Evolutionary conservation across 53 echinoderm and acorn worm species (phyloP), one percentile per base, ranked within the genome.

Genomic region (Echinometra lucunter): DNA sequence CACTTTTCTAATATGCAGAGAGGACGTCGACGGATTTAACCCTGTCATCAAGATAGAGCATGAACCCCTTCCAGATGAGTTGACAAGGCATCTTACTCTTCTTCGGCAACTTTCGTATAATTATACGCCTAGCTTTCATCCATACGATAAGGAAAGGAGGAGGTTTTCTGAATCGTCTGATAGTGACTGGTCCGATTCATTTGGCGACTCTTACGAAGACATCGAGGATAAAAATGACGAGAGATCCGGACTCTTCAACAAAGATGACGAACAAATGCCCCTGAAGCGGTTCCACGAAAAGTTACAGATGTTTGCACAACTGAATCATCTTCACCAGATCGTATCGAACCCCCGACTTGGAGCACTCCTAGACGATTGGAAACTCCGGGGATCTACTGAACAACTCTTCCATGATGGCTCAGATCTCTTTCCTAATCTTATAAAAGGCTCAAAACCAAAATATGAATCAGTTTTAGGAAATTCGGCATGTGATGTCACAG

Each of bases 61-160:
- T 58, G 63, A 40, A 23, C 63, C 90, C 40, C 90, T 90, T 90
- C 90, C 90, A 19, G 90, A 90, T 23, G 90, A 60, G 23, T 63
- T 90, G 42, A 66, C 58, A 7, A 63, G 66, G 12, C 90, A 90
- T 19, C 23, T 90, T 21, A 2, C 21, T 40, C 45, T 57, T 45
- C 90, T 90, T 57, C 90, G 90, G 3, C 32, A 90, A 18, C 90
- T 90, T 18, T 60, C 90, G 1, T 60, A 58, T 40, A 90, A 60
- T 40, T 90, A 90, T 25, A 58, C 88, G 7, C 56, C 88, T 28
- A 55, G n/a, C 55, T 28, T 15, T 9, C 88, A 12, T 88, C 88
- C 13, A n/a, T 53, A 28, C 55, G 56, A 88, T 34, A 53, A 3
- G 4, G 55, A 25, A 1, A n/a, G 23, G 19, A 38, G 25, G 11